phyloP scores from a whole-genome alignment of 2,888 invertebrate genomes.

The Melitaea athalia region DNA sequence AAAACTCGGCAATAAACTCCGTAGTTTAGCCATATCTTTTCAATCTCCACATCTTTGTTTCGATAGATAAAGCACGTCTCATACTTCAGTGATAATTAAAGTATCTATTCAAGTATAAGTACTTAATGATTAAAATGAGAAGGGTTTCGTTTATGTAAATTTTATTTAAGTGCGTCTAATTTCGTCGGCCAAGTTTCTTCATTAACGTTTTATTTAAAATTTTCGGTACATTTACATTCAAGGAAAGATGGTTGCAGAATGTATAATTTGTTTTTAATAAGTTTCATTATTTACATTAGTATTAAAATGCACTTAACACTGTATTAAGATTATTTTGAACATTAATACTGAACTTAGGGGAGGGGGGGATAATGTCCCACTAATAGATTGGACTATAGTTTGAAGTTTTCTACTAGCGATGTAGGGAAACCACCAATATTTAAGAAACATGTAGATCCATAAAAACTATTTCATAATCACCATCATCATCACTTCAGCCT shows the following conservation, averaged over 20 bases:
- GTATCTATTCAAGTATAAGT: constrained; percentile 18
- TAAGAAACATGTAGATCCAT: too few relatives aligned
- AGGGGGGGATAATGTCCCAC: too few relatives aligned
- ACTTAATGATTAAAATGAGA: constrained; percentile 19
- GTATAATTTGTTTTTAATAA: not conserved
- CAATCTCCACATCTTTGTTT: constrained; percentile 2
- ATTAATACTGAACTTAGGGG: too few relatives aligned
- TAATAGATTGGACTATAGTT: too few relatives aligned
- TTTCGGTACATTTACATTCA: constrained; percentile 4
- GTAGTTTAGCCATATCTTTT: not conserved
- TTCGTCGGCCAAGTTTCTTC: constrained; percentile 21
- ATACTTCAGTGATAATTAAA: constrained; percentile 6
- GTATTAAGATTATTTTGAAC: too few relatives aligned
- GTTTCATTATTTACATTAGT: not conserved
- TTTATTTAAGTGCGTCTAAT: constrained; percentile 21
- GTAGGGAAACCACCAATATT: too few relatives aligned
- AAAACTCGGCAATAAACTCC: not conserved
- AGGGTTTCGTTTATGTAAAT: constrained; percentile 26
- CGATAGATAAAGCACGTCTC: constrained; percentile 1
- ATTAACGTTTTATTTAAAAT: constrained; percentile 26
- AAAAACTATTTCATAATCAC: too few relatives aligned
- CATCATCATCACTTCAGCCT: too few relatives aligned
- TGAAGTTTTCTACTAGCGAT: too few relatives aligned
- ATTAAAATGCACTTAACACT: not conserved
- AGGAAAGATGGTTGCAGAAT: not conserved